Conservation (phyloP, 2,797 vertebrate genomes). For the Botia kubotai region DNA sequence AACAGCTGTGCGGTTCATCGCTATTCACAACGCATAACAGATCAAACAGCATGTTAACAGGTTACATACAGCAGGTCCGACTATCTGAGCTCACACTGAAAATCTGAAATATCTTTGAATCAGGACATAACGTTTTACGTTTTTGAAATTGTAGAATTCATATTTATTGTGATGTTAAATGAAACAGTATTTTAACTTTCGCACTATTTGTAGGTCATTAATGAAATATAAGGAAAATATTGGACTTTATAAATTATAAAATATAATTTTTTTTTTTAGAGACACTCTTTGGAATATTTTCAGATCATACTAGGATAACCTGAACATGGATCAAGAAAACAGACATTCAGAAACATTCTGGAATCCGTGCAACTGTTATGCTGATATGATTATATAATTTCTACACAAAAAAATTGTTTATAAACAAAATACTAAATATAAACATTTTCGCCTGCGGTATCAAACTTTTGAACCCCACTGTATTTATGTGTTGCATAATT, state of each 20-base stretch:
- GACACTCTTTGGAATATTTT: background rate
- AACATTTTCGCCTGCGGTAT: too few species aligned
- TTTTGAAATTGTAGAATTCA: background rate
- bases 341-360: too few species aligned
- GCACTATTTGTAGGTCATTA: background rate
- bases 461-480: too few species aligned
- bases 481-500: too few species aligned
- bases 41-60: conserved; percentile 2
- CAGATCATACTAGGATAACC: background rate
- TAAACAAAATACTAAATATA: too few species aligned
- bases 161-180: background rate
- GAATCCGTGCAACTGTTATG: too few species aligned
- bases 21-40: background rate
- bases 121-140: background rate
- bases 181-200: background rate
- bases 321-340: background rate
- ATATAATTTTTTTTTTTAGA: background rate
- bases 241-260: too few species aligned
- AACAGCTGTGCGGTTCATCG: conserved; percentile 10
- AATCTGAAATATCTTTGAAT: background rate
- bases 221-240: background rate
- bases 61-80: background rate
- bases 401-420: background rate
- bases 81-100: background rate
- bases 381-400: background rate